A percentile compares a stretch with the other conserved stretches of the same genome.
phyloP scores from a whole-genome alignment of 2,888 invertebrate genomes.

The Rotaria sp. region DNA sequence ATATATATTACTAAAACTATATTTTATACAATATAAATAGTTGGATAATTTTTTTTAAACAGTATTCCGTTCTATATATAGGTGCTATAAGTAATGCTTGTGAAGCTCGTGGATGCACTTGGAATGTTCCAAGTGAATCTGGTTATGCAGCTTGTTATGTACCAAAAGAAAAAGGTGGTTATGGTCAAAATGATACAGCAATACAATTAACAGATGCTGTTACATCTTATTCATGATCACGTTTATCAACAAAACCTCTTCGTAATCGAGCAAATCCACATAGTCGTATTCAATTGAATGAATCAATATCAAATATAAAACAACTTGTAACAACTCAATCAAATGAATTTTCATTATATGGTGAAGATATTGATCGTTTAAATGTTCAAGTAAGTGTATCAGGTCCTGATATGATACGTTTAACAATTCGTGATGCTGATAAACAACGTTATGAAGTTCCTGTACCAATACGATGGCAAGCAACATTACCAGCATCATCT shows the following conservation, averaged over 20 bases:
- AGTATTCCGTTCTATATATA: too few relatives aligned
- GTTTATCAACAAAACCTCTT: not conserved
- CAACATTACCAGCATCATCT: not conserved
- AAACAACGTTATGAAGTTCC: constrained; percentile 30
- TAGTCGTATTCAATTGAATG: not conserved
- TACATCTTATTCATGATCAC: not conserved
- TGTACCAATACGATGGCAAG: not conserved
- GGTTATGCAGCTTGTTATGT: constrained; percentile 29
- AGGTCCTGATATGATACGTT: constrained; percentile 15
- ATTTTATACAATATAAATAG: too few relatives aligned
- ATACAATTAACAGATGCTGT: not conserved
- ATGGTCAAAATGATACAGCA: not conserved
- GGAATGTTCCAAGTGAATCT: not conserved
- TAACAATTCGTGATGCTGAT: not conserved
- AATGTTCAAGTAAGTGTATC: not conserved
- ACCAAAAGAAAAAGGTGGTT: constrained; percentile 38
- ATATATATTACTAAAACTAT: too few relatives aligned
- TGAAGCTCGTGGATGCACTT: not conserved
- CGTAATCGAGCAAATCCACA: not conserved
- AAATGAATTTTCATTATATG: not conserved
- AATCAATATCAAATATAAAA: not conserved
- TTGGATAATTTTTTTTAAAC: too few relatives aligned
- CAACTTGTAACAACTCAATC: not conserved
- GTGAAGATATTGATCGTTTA: not conserved
- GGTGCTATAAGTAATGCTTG: not conserved